Evolutionary conservation across 2,888 invertebrate genomes (phyloP).

Genomic region (Entomobrya proxima): DNA sequence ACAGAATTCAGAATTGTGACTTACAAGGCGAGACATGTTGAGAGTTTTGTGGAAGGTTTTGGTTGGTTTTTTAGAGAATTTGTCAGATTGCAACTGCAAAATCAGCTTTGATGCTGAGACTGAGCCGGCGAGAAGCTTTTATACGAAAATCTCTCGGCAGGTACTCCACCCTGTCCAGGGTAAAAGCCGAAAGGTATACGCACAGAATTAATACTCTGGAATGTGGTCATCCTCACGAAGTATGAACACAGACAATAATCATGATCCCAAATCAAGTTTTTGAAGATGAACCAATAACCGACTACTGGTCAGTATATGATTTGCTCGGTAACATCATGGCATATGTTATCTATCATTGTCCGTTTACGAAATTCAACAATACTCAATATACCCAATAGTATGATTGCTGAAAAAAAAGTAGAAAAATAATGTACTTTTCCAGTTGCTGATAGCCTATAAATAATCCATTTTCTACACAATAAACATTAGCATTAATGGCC

Average conservation of each 20-base stretch:
- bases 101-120: slow-evolving; percentile 40
- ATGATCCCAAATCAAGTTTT: slow-evolving; percentile 44
- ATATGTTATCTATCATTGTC: neutral
- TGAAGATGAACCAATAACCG: slow-evolving; percentile 30
- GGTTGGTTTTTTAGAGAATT: slow-evolving; percentile 36
- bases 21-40: slow-evolving; percentile 67
- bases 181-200: slow-evolving; percentile 20
- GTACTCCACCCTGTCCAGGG: slow-evolving; percentile 48
- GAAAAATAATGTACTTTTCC: slow-evolving; percentile 46
- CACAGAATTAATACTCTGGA: neutral
- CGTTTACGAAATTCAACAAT: slow-evolving; percentile 18
- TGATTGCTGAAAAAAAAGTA: neutral
- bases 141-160: slow-evolving; percentile 25
- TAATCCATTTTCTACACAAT: slow-evolving; percentile 37
- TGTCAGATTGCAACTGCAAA: slow-evolving; percentile 61
- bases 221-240: slow-evolving; percentile 23
- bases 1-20: neutral
- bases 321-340: neutral
- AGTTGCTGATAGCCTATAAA: slow-evolving; percentile 41
- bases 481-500: slow-evolving; percentile 19
- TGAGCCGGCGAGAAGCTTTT: neutral
- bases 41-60: slow-evolving; percentile 41
- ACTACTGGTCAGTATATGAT: neutral
- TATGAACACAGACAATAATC: neutral
- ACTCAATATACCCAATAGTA: neutral